phyloP scores from a whole-genome alignment of 2,113 vertebrate genomes.

The Xiphophorus hellerii region DNA sequence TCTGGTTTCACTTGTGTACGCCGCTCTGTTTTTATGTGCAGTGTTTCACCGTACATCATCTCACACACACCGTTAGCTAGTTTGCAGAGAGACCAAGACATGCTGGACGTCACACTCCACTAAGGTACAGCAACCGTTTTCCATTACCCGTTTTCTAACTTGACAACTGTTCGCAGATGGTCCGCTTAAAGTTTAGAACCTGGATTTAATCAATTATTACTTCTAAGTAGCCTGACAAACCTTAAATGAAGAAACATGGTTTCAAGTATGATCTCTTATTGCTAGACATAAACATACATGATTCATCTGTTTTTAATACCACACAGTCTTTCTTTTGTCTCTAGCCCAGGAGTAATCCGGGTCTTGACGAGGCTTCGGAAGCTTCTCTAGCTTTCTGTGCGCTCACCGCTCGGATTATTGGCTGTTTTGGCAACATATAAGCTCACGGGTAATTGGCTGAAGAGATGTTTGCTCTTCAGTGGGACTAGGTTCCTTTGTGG shows the following conservation, averaged over 20 bases:
- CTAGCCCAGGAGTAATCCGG: conserved; percentile 36
- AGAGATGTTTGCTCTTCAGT: conserved; percentile 77
- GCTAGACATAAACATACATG: conserved; percentile 7
- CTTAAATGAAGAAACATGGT: background rate
- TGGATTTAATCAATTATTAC: conserved; percentile 4
- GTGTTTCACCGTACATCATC: conserved; percentile 37
- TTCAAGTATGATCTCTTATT: background rate
- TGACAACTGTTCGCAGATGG: conserved; percentile 23
- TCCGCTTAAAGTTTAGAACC: conserved; percentile 17
- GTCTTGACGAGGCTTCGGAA: conserved; percentile 27
- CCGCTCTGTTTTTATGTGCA: conserved; percentile 45
- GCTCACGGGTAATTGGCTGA: conserved; percentile 76
- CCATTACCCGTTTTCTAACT: conserved; percentile 34
- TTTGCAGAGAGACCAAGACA: conserved; percentile 1
- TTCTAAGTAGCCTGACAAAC: conserved; percentile 17
- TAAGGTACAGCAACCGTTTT: conserved; percentile 28
- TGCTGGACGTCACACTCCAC: conserved; percentile 24
- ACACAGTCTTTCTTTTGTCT: conserved; percentile 17
- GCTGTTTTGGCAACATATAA: conserved; percentile 82
- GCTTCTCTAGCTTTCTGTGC: conserved; percentile 42
- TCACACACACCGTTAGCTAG: conserved; percentile 29
- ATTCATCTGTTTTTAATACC: conserved; percentile 32
- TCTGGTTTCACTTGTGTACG: conserved; percentile 60
- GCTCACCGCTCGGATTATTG: conserved; percentile 75
- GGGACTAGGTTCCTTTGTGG: conserved; percentile 75